phyloP scores from a whole-genome alignment of 2,888 invertebrate species.

The Galeopsomyia nigrocyanea region DNA sequence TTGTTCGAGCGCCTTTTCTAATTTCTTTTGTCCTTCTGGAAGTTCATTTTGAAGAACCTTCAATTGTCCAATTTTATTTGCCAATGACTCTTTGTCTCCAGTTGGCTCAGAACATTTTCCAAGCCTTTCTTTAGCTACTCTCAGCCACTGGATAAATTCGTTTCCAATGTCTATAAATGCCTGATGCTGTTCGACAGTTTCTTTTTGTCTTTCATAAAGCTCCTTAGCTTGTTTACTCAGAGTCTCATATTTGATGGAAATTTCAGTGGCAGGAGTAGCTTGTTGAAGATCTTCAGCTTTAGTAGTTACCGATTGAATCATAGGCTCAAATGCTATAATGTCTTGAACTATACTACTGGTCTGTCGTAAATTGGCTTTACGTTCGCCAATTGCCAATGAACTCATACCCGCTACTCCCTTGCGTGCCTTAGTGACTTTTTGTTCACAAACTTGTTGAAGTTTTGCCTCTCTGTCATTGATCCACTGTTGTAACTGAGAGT shows the following conservation, averaged over 20 bases:
- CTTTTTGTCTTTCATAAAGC: conserved; percentile 88
- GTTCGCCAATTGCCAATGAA: conserved; percentile 84
- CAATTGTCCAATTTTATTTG: conserved; percentile 87
- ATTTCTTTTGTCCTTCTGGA: conserved; percentile 85
- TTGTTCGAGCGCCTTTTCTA: conserved; percentile 85
- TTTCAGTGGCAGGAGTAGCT: conserved; percentile 91
- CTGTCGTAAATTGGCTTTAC: conserved; percentile 89
- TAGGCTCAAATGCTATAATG: conserved; percentile 96
- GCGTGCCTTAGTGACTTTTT: conserved; percentile 84
- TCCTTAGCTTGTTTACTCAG: conserved; percentile 92
- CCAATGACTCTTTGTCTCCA: conserved; percentile 90
- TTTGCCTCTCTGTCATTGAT: conserved; percentile 94
- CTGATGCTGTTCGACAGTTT: conserved; percentile 91
- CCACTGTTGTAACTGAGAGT: conserved; percentile 93
- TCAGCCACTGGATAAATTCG: conserved; percentile 93
- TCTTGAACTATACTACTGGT: conserved; percentile 96
- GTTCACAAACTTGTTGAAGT: conserved; percentile 89
- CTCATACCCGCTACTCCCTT: conserved; percentile 85
- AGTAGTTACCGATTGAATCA: conserved; percentile 94
- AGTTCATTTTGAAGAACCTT: conserved; percentile 88
- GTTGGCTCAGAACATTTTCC: conserved; percentile 94
- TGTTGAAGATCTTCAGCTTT: conserved; percentile 94
- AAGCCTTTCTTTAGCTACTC: conserved; percentile 89
- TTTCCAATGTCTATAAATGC: conserved; percentile 92
- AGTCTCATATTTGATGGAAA: conserved; percentile 90